Conservation (phyloP, 2,888 invertebrate species). For the Pasiphila rectangulata region DNA sequence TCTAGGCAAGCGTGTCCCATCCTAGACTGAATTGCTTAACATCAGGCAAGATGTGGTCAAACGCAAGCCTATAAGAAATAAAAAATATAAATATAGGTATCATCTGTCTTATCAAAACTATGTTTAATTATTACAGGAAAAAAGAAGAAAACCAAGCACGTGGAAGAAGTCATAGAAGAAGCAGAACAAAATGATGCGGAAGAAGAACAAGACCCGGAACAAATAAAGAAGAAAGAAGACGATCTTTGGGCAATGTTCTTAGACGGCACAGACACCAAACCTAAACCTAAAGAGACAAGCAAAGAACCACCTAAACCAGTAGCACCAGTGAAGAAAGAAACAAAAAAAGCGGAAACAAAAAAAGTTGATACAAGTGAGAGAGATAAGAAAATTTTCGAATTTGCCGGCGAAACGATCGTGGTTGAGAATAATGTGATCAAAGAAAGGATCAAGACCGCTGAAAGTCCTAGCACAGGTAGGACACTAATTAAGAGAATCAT, state of each 20-base stretch:
- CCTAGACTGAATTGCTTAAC: too few relatives aligned
- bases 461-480: slow-evolving; percentile 55
- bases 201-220: slow-evolving; percentile 72
- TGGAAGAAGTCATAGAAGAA: slow-evolving; percentile 42
- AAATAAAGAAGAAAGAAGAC: slow-evolving; percentile 86
- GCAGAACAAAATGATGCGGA: slow-evolving; percentile 40
- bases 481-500: neutral
- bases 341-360: slow-evolving; percentile 15
- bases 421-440: slow-evolving; percentile 69
- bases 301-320: slow-evolving; percentile 30
- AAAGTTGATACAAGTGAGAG: slow-evolving; percentile 73
- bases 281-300: slow-evolving; percentile 46
- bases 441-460: slow-evolving; percentile 62
- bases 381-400: slow-evolving; percentile 88
- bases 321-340: slow-evolving; percentile 5
- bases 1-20: too few relatives aligned
- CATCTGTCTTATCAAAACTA: too few relatives aligned
- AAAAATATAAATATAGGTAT: too few relatives aligned
- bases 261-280: slow-evolving; percentile 83
- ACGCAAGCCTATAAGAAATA: too few relatives aligned
- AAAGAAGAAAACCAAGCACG: slow-evolving; percentile 55
- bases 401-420: slow-evolving; percentile 91
- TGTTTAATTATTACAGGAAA: slow-evolving; percentile 29
- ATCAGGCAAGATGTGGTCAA: too few relatives aligned
- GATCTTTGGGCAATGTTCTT: slow-evolving; percentile 90